phyloP scores from a whole-genome alignment of 2,797 vertebrate genomes.

The Platyrinchus mystaceus region DNA sequence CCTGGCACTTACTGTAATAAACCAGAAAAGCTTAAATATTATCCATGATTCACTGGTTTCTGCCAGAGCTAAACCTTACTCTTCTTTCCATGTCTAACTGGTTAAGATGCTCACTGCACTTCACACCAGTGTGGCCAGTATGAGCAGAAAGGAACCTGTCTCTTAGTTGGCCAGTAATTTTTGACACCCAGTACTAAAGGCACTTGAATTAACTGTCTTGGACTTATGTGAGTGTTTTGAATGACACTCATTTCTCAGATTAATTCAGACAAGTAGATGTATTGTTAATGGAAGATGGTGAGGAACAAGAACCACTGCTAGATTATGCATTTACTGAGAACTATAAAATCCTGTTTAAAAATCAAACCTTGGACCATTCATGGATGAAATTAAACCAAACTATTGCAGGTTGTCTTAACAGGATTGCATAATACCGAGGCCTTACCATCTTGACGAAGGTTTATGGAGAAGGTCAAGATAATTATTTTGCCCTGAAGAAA shows the following conservation, averaged over 20 bases:
- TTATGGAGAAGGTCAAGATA: background rate
- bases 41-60: background rate
- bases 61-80: background rate
- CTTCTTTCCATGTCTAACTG: background rate
- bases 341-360: background rate
- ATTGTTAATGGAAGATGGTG: background rate
- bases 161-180: background rate
- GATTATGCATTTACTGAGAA: background rate
- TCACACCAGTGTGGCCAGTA: background rate
- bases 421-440: background rate
- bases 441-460: background rate
- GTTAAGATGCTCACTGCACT: background rate
- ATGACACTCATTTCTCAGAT: background rate
- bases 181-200: background rate
- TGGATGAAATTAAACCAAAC: background rate
- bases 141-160: background rate
- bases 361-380: background rate
- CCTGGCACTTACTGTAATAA: slow-evolving; percentile 24
- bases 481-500: background rate
- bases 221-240: background rate
- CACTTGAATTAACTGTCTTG: background rate
- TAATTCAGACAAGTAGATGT: background rate
- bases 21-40: slow-evolving; percentile 26
- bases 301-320: background rate
- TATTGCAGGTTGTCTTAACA: background rate